A percentile compares a stretch with the other conserved stretches of the same genome.
Evolutionary conservation across 2,888 invertebrate genomes (phyloP).

Genomic region (Ypsolopha sequella): DNA sequence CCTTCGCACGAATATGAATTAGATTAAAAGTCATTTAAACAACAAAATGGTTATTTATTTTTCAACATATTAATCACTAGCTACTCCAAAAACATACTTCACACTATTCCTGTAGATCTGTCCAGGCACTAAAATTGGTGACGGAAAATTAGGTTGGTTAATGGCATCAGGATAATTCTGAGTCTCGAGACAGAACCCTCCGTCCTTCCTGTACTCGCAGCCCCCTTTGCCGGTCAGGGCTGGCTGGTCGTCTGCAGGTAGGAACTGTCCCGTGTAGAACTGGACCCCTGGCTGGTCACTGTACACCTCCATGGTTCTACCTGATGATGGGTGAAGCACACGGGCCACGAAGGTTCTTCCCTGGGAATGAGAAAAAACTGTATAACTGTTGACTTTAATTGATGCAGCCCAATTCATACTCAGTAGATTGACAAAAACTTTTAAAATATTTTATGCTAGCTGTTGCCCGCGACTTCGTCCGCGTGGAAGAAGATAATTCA

Average conservation of each 20-base stretch:
- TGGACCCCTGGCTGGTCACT: conserved; percentile 93
- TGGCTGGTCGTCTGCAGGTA: conserved; percentile 67
- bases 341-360: conserved; percentile 48
- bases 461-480: too few relatives aligned
- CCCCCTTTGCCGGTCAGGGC: conserved; percentile 45
- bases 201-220: conserved; percentile 76
- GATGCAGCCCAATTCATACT: too few relatives aligned
- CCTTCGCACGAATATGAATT: too few relatives aligned
- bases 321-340: conserved; percentile 75
- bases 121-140: conserved; percentile 76
- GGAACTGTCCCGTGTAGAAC: conserved; percentile 84
- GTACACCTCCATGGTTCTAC: conserved; percentile 81
- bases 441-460: too few relatives aligned
- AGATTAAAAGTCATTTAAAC: too few relatives aligned
- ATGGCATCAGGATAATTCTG: conserved; percentile 93
- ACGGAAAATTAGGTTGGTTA: conserved; percentile 83
- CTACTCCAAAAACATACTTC: conserved; percentile 75
- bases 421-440: too few relatives aligned
- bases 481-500: too few relatives aligned
- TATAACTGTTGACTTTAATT: too few relatives aligned
- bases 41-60: too few relatives aligned
- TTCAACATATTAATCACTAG: too few relatives aligned
- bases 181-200: conserved; percentile 90
- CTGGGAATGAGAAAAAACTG: conserved; percentile 21
- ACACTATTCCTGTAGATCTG: conserved; percentile 77